Evolutionary conservation across 53 echinoderm and acorn worm genomes (phyloP), one percentile per base, ranked within the genome.

Genomic region (Stichopus horrens): DNA sequence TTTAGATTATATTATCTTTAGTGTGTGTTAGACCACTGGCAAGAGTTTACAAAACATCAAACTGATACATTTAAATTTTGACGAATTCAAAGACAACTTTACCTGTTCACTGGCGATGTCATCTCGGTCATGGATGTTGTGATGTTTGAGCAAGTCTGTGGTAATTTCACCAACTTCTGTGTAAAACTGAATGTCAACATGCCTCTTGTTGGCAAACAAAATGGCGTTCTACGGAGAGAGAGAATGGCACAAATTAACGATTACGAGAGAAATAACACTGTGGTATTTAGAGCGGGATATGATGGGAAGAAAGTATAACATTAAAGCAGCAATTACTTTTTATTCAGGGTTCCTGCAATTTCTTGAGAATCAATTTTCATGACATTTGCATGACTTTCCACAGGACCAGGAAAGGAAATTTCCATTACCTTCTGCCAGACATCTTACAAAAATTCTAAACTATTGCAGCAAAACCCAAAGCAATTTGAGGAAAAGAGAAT

Each of bases 81-180:
- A 59, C 1, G 1, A 4, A 59, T 59, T 37, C 37, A 37, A 37
- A 37, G 2, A 37, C 59, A 59, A 71, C 88, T 80, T 37, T 81
- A 96, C 97, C 95, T 97, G 97, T 90, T 97, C 97, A 90, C 94
- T 92, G 67, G 95, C 95, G 21, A 97, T 95, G 85, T 97, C 97
- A 71, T 97, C 97, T 73, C 97, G 95, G 89, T 97, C 97, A 52
- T 97, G 97, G 78, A 96, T 95, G 83, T 96, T 96, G 89, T 96
- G 96, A 88, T 96, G 96, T 54, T 96, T 96, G 21, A 94, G 83
- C 65, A 96, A 88, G 90, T 96, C 97, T 5, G 97, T 95, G 63
- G 97, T 97, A 84, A 95, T 95, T 77, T 95, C 95, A 76, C 97
- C 97, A 56, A 97, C 97, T 74, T 97, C 97, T 23, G 97, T 97